Percentiles rank a stretch among this genome's conserved stretches.
Conservation (phyloP, 1,140 invertebrate genomes). For the Papilio xuthus region DNA sequence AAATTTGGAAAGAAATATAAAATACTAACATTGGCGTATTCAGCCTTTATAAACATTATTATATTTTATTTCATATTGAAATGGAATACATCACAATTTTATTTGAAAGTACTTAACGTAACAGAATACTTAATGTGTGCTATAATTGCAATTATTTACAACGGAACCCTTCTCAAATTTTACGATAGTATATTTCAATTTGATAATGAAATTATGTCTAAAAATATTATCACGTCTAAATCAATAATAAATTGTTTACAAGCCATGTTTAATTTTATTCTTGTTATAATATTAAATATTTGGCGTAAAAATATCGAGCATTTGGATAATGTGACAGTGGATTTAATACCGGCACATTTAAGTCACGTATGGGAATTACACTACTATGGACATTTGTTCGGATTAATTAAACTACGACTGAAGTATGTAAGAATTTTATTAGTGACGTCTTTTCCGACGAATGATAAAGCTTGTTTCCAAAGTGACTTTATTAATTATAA, state of each 20-base stretch:
- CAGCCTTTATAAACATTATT: slow-evolving; percentile 17
- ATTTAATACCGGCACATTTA: neutral
- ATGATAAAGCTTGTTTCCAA: neutral
- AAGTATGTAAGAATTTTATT: slow-evolving; percentile 31
- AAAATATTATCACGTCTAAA: slow-evolving; percentile 10
- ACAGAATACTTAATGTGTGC: slow-evolving; percentile 36
- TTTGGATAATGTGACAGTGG: neutral
- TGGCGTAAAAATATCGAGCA: neutral
- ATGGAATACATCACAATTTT: neutral
- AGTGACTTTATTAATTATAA: slow-evolving; percentile 14
- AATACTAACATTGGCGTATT: slow-evolving; percentile 29
- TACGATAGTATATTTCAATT: slow-evolving; percentile 38
- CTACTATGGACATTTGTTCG: slow-evolving; percentile 41
- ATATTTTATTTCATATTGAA: slow-evolving; percentile 31
- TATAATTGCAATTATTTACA: slow-evolving; percentile 24
- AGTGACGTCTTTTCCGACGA: slow-evolving; percentile 8
- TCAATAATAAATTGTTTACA: slow-evolving; percentile 27
- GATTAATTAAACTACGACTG: slow-evolving; percentile 34
- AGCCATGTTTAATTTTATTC: slow-evolving; percentile 16
- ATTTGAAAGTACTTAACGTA: slow-evolving; percentile 24
- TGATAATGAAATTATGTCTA: slow-evolving; percentile 38
- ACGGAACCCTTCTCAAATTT: slow-evolving; percentile 37
- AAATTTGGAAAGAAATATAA: slow-evolving; percentile 1
- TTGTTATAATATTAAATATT: neutral
- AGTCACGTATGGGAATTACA: slow-evolving; percentile 36